Conservation (phyloP, 2,113 vertebrate species). For the Tinamus guttatus region DNA sequence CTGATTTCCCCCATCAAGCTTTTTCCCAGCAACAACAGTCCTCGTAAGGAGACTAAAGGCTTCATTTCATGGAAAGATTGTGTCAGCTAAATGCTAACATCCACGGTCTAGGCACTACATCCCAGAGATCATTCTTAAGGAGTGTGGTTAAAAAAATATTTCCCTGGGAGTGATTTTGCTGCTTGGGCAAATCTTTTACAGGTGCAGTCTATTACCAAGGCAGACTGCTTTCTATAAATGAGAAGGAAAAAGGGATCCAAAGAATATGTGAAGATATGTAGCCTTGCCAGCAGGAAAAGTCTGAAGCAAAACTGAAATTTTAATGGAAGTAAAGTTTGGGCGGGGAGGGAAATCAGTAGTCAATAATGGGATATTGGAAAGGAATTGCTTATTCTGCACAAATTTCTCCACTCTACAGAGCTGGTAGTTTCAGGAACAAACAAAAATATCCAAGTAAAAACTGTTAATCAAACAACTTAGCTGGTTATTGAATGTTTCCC, state of each 20-base stretch:
- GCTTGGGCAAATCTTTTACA: constrained; percentile 18
- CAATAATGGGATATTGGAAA: neutral
- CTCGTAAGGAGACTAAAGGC: neutral
- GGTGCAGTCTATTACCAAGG: constrained; percentile 30
- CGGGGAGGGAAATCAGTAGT: neutral
- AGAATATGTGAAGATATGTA: neutral
- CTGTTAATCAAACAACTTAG: neutral
- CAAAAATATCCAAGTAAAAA: neutral
- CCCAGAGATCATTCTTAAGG: constrained; percentile 12
- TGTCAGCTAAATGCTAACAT: neutral
- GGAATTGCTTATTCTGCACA: neutral
- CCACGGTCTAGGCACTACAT: neutral
- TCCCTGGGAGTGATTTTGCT: constrained; percentile 37
- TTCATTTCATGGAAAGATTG: constrained; percentile 15
- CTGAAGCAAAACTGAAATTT: neutral
- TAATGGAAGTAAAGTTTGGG: neutral
- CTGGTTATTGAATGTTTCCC: neutral
- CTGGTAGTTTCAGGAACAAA: neutral
- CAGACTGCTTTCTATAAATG: neutral
- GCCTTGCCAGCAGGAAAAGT: neutral
- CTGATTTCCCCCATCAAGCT: neutral
- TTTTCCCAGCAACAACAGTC: neutral
- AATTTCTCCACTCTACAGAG: neutral
- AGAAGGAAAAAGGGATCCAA: neutral
- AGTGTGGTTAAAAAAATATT: constrained; percentile 24